Conservation (phyloP, 2,888 invertebrate genomes). For the Acleris literana region DNA sequence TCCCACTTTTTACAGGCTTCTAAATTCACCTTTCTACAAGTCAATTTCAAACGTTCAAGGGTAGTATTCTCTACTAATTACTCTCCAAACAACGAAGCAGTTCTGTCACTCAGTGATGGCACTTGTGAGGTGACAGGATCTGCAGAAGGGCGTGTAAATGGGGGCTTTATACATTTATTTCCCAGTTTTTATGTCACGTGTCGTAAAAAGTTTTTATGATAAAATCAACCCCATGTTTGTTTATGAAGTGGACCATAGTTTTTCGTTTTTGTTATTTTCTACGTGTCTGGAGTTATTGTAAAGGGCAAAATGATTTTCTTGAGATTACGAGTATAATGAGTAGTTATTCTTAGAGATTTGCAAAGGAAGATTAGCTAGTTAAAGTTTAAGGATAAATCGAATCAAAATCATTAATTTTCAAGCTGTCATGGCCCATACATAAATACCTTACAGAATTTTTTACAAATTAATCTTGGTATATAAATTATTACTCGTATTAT, state of each 20-base stretch:
- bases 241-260: not conserved
- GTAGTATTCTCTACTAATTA: constrained; percentile 10
- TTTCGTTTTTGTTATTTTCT: not conserved
- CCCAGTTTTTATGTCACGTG: not conserved
- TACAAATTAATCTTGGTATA: no score
- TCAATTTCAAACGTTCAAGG: not conserved
- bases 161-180: not conserved
- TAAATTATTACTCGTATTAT: no score
- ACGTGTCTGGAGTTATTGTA: not conserved
- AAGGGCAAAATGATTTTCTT: not conserved
- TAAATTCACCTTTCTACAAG: not conserved
- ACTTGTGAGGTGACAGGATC: constrained; percentile 1
- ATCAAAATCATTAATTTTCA: no score
- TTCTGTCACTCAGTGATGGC: constrained; percentile 5
- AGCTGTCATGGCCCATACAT: no score
- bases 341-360: no score
- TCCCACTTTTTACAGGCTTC: no score
- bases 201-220: constrained; percentile 13
- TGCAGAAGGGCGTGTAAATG: not conserved
- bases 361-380: no score
- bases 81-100: constrained; percentile 2
- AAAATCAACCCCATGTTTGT: constrained; percentile 7
- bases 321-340: no score
- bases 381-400: no score
- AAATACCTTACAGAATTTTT: no score